Evolutionary conservation across 2,113 vertebrate species (phyloP).

Genomic region (Nothoprocta pentlandii): DNA sequence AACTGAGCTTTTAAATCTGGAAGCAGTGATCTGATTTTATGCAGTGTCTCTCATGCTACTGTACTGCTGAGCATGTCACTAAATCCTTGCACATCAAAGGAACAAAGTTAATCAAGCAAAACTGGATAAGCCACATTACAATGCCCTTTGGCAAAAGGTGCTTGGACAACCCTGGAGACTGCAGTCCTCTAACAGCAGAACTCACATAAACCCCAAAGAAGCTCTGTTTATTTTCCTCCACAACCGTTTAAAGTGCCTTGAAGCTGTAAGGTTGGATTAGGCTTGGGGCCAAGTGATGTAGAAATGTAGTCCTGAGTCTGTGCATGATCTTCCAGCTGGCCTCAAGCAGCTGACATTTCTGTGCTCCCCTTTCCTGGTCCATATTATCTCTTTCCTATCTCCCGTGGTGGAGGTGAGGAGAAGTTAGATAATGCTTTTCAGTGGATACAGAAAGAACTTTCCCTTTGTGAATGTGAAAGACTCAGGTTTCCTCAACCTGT

Average conservation of each 20-base stretch:
- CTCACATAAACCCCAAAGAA: neutral
- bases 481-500: neutral
- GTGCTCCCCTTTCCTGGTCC: neutral
- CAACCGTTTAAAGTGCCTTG: neutral
- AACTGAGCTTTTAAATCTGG: slow-evolving; percentile 54
- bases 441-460: neutral
- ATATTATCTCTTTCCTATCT: neutral
- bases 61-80: slow-evolving; percentile 54
- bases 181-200: neutral
- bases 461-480: neutral
- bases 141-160: slow-evolving; percentile 45
- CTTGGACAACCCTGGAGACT: slow-evolving; percentile 12
- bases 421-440: neutral
- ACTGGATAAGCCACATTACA: slow-evolving; percentile 35
- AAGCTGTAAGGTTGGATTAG: neutral
- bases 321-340: neutral
- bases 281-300: neutral
- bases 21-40: slow-evolving; percentile 66
- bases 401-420: neutral
- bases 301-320: neutral
- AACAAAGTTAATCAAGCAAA: slow-evolving; percentile 67
- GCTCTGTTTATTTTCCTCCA: neutral
- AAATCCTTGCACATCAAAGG: slow-evolving; percentile 72
- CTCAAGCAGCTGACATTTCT: neutral
- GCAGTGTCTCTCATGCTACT: slow-evolving; percentile 38